Percentiles rank a stretch among this genome's conserved stretches.
Conservation (phyloP, 2,888 invertebrate species). For the Actias luna region DNA sequence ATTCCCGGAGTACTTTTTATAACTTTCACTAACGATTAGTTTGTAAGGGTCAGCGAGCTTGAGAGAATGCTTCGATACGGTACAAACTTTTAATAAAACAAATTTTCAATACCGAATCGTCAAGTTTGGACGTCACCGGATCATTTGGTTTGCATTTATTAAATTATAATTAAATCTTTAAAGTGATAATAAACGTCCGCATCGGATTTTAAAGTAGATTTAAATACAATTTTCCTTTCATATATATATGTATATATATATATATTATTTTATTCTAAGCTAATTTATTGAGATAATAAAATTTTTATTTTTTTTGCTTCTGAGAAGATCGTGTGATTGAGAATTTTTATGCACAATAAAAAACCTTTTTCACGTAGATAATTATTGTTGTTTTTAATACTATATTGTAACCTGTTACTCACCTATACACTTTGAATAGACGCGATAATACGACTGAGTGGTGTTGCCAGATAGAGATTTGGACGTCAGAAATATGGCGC, state of each 20-base stretch:
- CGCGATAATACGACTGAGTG: too few species aligned
- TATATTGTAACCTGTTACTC: too few species aligned
- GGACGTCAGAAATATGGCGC: too few species aligned
- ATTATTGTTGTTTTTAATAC: background rate
- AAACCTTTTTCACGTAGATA: slow-evolving; percentile 50
- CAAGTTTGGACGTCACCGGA: slow-evolving; percentile 48
- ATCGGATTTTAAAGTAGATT: slow-evolving; percentile 21
- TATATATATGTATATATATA: too few species aligned
- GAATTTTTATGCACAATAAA: slow-evolving; percentile 63
- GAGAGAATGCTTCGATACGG: slow-evolving; percentile 42
- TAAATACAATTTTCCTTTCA: slow-evolving; percentile 20
- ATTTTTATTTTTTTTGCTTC: slow-evolving; percentile 43
- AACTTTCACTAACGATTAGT: slow-evolving; percentile 19
- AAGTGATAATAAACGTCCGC: slow-evolving; percentile 53
- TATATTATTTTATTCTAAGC: slow-evolving; percentile 32
- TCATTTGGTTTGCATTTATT: slow-evolving; percentile 64
- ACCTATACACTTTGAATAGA: too few species aligned
- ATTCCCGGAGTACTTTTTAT: slow-evolving; percentile 6
- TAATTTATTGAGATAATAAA: slow-evolving; percentile 47
- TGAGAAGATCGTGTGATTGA: slow-evolving; percentile 42
- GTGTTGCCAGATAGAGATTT: too few species aligned
- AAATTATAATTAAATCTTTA: slow-evolving; percentile 37
- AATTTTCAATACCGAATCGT: slow-evolving; percentile 39
- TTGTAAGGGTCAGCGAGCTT: slow-evolving; percentile 28
- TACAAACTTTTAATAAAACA: slow-evolving; percentile 54